Base-by-base conservation (phyloP, 2,113 vertebrate genomes). In the Rhodinocichla rosea region DNA sequence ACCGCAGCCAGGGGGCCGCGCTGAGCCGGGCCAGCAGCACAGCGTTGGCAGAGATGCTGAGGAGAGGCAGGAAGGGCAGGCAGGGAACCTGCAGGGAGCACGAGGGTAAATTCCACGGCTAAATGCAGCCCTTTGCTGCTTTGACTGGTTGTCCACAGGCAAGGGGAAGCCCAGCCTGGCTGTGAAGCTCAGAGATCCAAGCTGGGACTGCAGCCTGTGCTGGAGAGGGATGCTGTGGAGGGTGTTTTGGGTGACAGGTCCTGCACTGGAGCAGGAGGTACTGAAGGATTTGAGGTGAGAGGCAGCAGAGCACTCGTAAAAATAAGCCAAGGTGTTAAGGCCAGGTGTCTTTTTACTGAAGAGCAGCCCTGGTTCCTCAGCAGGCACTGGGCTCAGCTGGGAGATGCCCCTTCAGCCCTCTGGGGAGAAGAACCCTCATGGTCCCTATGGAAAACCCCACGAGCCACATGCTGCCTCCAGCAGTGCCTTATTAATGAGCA, bases 11-110 rank as follows among this genome's bases (percentile, higher is more conserved):
- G 24, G 98, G 97, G 1, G 97, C 97, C 1, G 3, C 11, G 4
- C 98, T 95, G 69, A 99, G 96, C 95, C 94, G 98, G 26, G 98
- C 97, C 98, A 99, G 96, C 86, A 99, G 96, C 95, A 98, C 98
- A 5, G 98, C 62, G 64, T 98, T 99, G 95, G 98, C 92, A 49
- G 98, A 95, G 59, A 98, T 94, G 78, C 98, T 98, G 73, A 98
- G 49, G 47, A 99, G 50, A 1, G 98, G 98, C 84, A 99, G 95
- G 53, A 97, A 95, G 42, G 99, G 98, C 42, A 99, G 81, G 28
- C 98, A 98, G 10, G 99, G 98, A 59, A 99, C 98, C 98, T 99
- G 83, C 35, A 69, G 39, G 56, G 30, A 82, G 35, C 49, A 91
- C 20, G 44, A 20, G n/a, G 35, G 7, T 52, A 6, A 77, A 68